phyloP scores from a whole-genome alignment of 2,797 vertebrate genomes.

The Myripristis murdjan region DNA sequence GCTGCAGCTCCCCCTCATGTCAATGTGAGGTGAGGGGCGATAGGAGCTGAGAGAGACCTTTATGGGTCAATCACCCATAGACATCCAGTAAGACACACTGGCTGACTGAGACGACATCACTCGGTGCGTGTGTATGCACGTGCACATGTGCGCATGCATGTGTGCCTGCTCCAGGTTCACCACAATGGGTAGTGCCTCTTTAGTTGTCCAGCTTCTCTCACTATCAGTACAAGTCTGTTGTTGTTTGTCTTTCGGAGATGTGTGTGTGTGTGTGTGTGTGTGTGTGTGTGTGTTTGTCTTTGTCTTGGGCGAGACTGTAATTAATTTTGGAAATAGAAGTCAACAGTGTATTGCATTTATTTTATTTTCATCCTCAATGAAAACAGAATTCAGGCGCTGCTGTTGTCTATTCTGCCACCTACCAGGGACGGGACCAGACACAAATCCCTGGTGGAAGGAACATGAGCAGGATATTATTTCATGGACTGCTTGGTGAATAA shows the following conservation, averaged over 20 bases:
- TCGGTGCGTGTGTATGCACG: slow-evolving; percentile 11
- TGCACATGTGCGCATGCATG: slow-evolving; percentile 22
- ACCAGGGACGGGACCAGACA: slow-evolving; percentile 49
- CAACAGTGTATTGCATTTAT: slow-evolving; percentile 29
- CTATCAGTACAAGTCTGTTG: slow-evolving; percentile 34
- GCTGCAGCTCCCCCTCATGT: slow-evolving; percentile 39
- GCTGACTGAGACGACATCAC: slow-evolving; percentile 40
- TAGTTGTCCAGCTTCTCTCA: slow-evolving; percentile 25
- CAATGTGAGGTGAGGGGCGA: slow-evolving; percentile 60
- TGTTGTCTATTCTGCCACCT: slow-evolving; percentile 57
- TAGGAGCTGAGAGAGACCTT: slow-evolving; percentile 59
- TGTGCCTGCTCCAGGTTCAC: neutral
- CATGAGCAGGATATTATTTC: slow-evolving; percentile 53
- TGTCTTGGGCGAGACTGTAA: slow-evolving; percentile 55
- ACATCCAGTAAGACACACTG: slow-evolving; percentile 50
- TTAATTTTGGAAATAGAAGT: slow-evolving; percentile 60
- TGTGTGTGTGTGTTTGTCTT: slow-evolving; percentile 45
- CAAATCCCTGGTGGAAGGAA: slow-evolving; percentile 45
- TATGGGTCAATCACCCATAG: slow-evolving; percentile 68
- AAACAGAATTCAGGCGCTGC: slow-evolving; percentile 33
- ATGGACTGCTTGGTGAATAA: slow-evolving; percentile 48
- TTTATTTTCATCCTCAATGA: slow-evolving; percentile 44
- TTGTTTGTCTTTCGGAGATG: slow-evolving; percentile 53
- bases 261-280: too few relatives aligned
- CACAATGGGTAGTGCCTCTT: slow-evolving; percentile 25